Percentiles rank a stretch among this genome's conserved stretches.
These are phyloP conservation scores for Gulo gulo DNA, from an alignment of 2,113 vertebrate genomes.

Conservation along the genomic window DNA sequence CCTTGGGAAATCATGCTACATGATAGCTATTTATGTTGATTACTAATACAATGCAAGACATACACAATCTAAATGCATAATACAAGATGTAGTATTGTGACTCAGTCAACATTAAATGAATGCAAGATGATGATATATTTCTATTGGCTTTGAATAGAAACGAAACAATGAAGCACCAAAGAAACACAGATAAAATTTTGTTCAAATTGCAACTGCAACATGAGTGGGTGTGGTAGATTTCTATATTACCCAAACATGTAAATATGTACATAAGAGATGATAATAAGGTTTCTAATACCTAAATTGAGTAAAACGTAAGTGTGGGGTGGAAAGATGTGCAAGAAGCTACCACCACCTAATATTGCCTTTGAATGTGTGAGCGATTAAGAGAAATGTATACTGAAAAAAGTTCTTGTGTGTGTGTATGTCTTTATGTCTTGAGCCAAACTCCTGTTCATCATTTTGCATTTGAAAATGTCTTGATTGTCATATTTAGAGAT, in stretches of 20 bases:
- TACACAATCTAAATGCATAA: background rate
- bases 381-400: background rate
- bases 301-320: background rate
- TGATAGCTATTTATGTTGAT: background rate
- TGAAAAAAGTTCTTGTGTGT: background rate
- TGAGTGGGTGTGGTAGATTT: background rate
- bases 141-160: background rate
- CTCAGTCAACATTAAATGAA: background rate
- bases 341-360: background rate
- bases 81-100: background rate
- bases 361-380: background rate
- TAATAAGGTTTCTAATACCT: background rate
- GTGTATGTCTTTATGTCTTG: background rate
- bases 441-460: background rate
- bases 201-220: background rate
- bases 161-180: background rate
- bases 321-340: background rate
- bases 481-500: slow-evolving; percentile 45
- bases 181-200: background rate
- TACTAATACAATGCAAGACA: background rate
- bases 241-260: background rate
- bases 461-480: slow-evolving; percentile 16
- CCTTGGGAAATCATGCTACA: background rate
- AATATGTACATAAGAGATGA: background rate
- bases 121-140: background rate